phyloP scores from a whole-genome alignment of 35 echinoderm and acorn worm genomes.

The Amphiura filiformis region DNA sequence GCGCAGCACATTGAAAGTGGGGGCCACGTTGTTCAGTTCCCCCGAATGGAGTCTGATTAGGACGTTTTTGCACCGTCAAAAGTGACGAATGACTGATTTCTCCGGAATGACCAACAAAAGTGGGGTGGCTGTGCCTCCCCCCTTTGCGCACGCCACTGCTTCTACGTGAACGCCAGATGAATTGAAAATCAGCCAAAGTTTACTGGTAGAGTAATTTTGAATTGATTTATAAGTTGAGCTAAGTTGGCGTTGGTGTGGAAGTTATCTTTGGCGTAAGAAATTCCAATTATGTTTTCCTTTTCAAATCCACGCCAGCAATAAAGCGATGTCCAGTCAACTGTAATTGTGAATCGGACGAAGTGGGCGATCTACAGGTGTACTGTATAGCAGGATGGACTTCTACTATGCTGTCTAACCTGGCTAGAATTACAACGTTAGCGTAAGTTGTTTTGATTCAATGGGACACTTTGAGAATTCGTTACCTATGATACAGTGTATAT shows the following conservation, averaged over 20 bases:
- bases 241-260: too few species aligned
- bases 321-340: not conserved
- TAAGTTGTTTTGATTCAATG: too few species aligned
- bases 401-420: too few species aligned
- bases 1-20: not conserved
- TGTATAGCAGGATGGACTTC: not conserved
- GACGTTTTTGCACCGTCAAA: not conserved
- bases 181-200: not conserved
- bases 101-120: too few species aligned
- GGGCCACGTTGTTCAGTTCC: not conserved
- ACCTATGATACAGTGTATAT: too few species aligned
- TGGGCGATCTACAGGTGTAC: not conserved
- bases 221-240: too few species aligned
- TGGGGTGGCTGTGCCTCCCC: too few species aligned
- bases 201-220: not conserved
- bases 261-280: not conserved
- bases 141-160: too few species aligned
- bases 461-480: too few species aligned
- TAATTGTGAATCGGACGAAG: not conserved
- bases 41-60: too few species aligned
- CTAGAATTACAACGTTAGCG: too few species aligned
- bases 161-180: not conserved
- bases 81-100: too few species aligned
- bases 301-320: not conserved
- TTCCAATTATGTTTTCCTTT: not conserved